These are phyloP conservation scores for Thelaira solivaga DNA, from an alignment of 2,888 invertebrate genomes.

Conservation along the genomic window DNA sequence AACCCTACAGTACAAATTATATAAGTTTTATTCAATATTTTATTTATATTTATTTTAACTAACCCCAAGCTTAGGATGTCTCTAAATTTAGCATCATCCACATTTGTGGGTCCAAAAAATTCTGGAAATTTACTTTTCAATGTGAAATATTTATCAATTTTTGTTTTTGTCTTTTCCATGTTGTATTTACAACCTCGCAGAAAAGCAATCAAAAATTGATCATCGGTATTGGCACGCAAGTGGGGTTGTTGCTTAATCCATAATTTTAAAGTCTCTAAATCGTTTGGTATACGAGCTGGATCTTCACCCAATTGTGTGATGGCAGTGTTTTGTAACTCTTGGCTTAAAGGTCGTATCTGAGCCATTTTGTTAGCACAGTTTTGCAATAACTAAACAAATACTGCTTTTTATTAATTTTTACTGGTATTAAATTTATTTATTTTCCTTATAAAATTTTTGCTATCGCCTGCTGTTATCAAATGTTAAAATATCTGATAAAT, in stretches of 20 bases:
- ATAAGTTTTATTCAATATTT: neutral
- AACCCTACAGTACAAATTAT: constrained; percentile 64
- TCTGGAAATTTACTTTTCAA: constrained; percentile 79
- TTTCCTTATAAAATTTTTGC: too few species aligned
- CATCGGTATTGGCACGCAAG: constrained; percentile 71
- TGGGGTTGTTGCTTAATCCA: constrained; percentile 79
- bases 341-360: constrained; percentile 68
- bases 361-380: too few species aligned
- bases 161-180: constrained; percentile 78
- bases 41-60: neutral
- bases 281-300: constrained; percentile 70
- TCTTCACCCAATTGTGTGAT: constrained; percentile 78
- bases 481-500: too few species aligned
- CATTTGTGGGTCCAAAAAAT: constrained; percentile 75
- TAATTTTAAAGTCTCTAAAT: constrained; percentile 74
- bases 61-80: constrained; percentile 71
- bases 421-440: too few species aligned
- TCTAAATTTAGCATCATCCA: constrained; percentile 64
- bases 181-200: constrained; percentile 79
- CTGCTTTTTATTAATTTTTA: too few species aligned
- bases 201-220: constrained; percentile 78
- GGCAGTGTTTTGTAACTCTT: constrained; percentile 72
- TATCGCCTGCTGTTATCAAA: too few species aligned
- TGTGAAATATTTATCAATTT: constrained; percentile 80
- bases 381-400: too few species aligned